A percentile compares a stretch with the other conserved stretches of the same genome.
Evolutionary conservation across 2,113 vertebrate genomes (phyloP).

Genomic region (Catharus minimus): DNA sequence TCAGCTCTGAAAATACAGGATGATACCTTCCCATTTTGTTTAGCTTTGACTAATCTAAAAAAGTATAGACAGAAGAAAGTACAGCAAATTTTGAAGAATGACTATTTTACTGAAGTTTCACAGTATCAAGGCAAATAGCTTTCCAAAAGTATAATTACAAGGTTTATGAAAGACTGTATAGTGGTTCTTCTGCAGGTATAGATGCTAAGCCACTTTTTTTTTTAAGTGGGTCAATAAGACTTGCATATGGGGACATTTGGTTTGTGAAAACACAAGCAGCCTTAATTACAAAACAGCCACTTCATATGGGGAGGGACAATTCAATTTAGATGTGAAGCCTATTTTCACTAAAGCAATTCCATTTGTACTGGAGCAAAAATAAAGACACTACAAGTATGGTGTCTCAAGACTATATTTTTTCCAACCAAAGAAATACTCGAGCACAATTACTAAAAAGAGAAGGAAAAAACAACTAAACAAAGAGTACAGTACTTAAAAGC

Average conservation of each 20-base stretch:
- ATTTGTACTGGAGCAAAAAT: background rate
- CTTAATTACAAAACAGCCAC: background rate
- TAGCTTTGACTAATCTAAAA: background rate
- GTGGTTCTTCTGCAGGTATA: background rate
- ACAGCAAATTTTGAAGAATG: background rate
- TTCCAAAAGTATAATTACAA: background rate
- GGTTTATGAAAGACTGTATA: background rate
- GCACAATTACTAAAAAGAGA: background rate
- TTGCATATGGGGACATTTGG: accelerated
- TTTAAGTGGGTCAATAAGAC: background rate
- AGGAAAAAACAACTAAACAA: background rate
- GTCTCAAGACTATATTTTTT: background rate
- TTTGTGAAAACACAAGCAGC: background rate
- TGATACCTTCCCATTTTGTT: background rate
- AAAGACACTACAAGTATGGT: background rate
- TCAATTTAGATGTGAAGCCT: background rate
- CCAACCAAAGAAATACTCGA: background rate
- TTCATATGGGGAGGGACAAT: background rate
- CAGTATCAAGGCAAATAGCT: background rate
- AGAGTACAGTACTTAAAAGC: background rate
- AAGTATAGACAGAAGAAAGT: background rate
- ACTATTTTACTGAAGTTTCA: background rate
- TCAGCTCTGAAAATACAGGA: background rate
- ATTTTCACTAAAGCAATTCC: background rate
- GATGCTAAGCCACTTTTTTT: background rate